Evolutionary conservation across 2,113 vertebrate species (phyloP).

Genomic region (Heterotis niloticus): DNA sequence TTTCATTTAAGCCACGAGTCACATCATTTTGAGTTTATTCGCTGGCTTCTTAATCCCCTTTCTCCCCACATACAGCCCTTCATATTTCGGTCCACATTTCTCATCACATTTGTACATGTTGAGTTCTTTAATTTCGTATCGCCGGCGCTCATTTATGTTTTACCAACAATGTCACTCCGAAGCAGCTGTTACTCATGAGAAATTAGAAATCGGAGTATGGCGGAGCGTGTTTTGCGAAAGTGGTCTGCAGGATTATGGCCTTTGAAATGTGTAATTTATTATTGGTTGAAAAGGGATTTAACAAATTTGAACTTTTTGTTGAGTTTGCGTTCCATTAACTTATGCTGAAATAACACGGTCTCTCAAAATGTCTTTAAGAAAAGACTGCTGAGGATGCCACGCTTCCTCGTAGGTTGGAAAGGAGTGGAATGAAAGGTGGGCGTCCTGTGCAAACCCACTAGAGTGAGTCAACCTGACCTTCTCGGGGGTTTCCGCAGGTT

Average conservation of each 20-base stretch:
- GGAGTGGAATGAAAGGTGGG: neutral
- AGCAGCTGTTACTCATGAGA: constrained; percentile 16
- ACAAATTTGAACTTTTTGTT: neutral
- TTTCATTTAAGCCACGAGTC: neutral
- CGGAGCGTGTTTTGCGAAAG: neutral
- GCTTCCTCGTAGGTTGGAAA: too few species aligned
- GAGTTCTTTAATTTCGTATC: neutral
- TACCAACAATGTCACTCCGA: constrained; percentile 6
- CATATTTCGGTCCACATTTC: neutral
- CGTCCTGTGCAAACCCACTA: neutral
- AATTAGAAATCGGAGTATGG: neutral
- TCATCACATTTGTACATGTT: neutral
- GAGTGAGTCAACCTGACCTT: neutral
- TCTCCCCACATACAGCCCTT: neutral
- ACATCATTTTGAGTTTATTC: too few species aligned
- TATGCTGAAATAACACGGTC: neutral
- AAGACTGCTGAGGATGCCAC: neutral
- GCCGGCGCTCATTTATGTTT: constrained; percentile 15
- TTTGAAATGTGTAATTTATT: constrained; percentile 12
- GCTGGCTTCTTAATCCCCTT: neutral
- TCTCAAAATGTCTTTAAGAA: neutral
- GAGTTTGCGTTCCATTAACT: neutral
- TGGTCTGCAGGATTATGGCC: neutral
- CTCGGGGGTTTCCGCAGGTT: neutral
- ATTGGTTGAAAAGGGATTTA: constrained; percentile 15